Evolutionary conservation across 1,140 invertebrate genomes (phyloP), one percentile per base, ranked within the genome.

Genomic region (Elymnias hypermnestra): DNA sequence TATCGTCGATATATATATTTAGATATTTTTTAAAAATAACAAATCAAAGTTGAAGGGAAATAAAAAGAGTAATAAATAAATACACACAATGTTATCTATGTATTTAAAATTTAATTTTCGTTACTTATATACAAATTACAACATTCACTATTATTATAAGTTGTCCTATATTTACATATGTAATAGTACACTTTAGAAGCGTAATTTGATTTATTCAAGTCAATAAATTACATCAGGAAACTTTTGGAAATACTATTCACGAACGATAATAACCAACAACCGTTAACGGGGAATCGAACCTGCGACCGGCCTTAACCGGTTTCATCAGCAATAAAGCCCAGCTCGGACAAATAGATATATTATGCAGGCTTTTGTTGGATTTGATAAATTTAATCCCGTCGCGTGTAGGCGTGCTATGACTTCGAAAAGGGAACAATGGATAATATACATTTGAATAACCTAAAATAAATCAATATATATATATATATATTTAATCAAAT

Each of bases 41-140:
- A n/a, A n/a, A n/a, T n/a, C n/a, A n/a, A n/a, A n/a, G n/a, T n/a
- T n/a, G n/a, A n/a, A n/a, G n/a, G n/a, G n/a, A n/a, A n/a, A n/a
- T n/a, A n/a, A n/a, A 7, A 38, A 12, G 12, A 51, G 40, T 64
- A 65, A 71, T 63, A 65, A 76, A 72, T 70, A 41, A 68, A 57
- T 65, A 72, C 63, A 43, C 75, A 73, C 72, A 65, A 62, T 19
- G 37, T 75, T 82, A 84, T 84, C 77, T 84, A 82, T 84, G 77
- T 84, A 84, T 84, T 82, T 84, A 84, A 84, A 84, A 84, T 84
- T 84, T 84, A 84, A 84, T 84, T 79, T 79, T 78, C 69, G 63
- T 83, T 84, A 84, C 81, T 82, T 84, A 84, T 84, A 84, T 84
- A 84, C 81, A 84, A 81, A 84, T 82, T 82, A 84, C 81, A 84